Conservation (phyloP, 2,888 invertebrate genomes). For the Homarus gammarus region DNA sequence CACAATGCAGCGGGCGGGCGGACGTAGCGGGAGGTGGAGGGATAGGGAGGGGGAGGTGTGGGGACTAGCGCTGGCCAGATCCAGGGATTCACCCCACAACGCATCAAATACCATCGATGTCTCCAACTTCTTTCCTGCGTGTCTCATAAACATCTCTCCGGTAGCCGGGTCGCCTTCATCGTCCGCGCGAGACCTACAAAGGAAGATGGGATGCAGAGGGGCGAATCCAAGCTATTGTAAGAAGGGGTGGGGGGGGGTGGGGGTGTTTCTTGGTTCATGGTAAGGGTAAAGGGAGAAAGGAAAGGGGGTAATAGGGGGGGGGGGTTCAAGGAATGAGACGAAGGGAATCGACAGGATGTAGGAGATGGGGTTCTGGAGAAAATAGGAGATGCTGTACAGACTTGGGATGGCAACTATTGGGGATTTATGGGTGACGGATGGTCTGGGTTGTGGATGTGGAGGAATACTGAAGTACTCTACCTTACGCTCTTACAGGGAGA, state of each 20-base stretch:
- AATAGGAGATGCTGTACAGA: not conserved
- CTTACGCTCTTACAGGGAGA: too few relatives aligned
- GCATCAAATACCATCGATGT: conserved; percentile 39
- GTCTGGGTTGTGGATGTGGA: not conserved
- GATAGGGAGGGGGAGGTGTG: not conserved
- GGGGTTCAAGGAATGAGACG: not conserved
- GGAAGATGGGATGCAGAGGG: conserved; percentile 23
- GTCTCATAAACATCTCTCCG: conserved; percentile 48
- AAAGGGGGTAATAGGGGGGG: not conserved
- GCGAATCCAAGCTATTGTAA: not conserved
- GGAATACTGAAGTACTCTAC: not conserved
- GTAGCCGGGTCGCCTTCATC: conserved; percentile 18
- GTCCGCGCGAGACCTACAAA: conserved; percentile 21
- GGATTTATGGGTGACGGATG: not conserved
- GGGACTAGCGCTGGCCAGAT: not conserved
- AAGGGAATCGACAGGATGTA: not conserved
- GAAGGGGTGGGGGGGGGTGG: not conserved
- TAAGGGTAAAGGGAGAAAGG: not conserved
- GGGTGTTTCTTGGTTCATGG: not conserved
- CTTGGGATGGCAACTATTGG: not conserved
- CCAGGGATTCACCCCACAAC: not conserved
- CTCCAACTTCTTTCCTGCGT: conserved; percentile 28
- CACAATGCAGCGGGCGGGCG: not conserved
- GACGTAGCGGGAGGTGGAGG: not conserved
- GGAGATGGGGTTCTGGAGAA: not conserved